Conservation (phyloP, 2,888 invertebrate genomes). For the Erannis defoliaria region DNA sequence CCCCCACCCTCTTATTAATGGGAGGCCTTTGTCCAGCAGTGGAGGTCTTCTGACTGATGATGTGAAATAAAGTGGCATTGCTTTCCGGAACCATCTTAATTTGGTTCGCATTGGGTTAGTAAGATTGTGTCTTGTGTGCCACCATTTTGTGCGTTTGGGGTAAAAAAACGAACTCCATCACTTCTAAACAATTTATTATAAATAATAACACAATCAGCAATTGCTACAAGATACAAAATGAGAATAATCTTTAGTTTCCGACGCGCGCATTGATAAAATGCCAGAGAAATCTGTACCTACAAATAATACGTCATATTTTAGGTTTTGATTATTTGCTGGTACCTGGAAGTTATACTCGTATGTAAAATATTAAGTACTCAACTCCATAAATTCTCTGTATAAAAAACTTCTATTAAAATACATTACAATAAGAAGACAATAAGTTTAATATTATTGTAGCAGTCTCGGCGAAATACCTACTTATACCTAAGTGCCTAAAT, state of each 20-base stretch:
- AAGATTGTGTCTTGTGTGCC: no score
- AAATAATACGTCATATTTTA: neutral
- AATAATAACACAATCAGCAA: neutral
- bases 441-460: slow-evolving; percentile 20
- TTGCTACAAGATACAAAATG: neutral
- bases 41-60: no score
- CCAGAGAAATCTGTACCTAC: neutral
- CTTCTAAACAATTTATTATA: slow-evolving; percentile 15
- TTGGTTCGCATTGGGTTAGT: no score
- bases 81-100: no score
- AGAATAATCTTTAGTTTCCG: neutral
- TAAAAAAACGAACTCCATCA: neutral
- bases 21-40: no score
- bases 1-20: no score
- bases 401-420: slow-evolving; percentile 8
- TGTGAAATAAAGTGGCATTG: no score
- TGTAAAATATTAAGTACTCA: neutral
- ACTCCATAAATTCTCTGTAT: slow-evolving; percentile 15
- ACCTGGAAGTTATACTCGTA: neutral
- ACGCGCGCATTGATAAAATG: neutral
- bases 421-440: slow-evolving; percentile 18
- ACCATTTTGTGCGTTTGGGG: neutral
- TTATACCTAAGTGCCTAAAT: slow-evolving; percentile 1
- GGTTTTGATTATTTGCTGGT: neutral
- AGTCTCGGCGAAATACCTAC: slow-evolving; percentile 29